These are phyloP conservation scores for Procambarus virginalis DNA, from an alignment of 1,140 invertebrate genomes.

Conservation along the genomic window DNA sequence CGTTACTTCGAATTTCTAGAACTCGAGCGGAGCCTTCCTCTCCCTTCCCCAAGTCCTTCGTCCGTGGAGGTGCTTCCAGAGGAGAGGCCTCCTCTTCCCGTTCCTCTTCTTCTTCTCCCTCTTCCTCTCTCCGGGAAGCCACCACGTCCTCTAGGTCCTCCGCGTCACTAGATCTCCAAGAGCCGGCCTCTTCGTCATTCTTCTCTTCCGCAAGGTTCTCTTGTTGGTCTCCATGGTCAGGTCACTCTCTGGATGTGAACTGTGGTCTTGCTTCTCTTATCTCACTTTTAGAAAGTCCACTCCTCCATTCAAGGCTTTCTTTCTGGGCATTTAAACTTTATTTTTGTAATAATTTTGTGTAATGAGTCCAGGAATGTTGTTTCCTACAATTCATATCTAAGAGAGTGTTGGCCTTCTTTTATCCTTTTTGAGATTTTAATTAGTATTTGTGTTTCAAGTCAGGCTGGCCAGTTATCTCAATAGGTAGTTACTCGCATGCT, in stretches of 20 bases:
- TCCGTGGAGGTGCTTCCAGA: conserved; percentile 1
- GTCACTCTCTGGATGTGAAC: background rate
- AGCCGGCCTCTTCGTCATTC: conserved; percentile 26
- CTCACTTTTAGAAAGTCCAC: no score
- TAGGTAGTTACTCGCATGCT: no score
- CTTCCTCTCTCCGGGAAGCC: conserved; percentile 8
- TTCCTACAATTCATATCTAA: no score
- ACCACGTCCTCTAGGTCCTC: background rate
- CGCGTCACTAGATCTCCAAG: background rate
- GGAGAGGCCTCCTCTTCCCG: background rate
- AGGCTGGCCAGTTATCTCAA: no score
- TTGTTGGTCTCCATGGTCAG: background rate
- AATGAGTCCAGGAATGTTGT: no score
- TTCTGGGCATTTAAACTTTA: no score
- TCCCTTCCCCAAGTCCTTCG: conserved; percentile 8
- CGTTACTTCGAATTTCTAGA: conserved; percentile 17
- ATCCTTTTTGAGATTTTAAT: no score
- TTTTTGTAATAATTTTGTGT: no score
- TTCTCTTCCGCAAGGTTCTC: conserved; percentile 44
- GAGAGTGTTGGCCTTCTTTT: no score
- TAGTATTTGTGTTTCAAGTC: no score
- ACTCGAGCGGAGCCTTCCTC: conserved; percentile 16
- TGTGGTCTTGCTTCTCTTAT: background rate
- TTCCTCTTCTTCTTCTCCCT: conserved; percentile 10
- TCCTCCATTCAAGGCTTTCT: no score